Base-by-base conservation (phyloP, 2,888 invertebrate species). In the Thumatha senex region DNA sequence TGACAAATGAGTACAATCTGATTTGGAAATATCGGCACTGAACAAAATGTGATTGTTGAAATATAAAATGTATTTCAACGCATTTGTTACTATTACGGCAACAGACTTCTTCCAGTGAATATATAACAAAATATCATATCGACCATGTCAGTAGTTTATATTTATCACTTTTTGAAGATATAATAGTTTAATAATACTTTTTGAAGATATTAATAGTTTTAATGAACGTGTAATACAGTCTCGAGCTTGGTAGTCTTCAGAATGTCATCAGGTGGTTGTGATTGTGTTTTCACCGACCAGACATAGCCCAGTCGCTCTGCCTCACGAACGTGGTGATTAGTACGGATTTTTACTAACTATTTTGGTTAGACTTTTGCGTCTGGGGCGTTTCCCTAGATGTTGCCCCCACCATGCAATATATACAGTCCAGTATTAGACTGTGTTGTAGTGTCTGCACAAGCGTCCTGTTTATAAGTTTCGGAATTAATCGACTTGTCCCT, bases 401-500 rank as follows among this genome's bases (percentile, higher is more conserved):
- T 31, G 2, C 31, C 31, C 31, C 31, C n/a, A n/a, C 11, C 8
- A 31, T 8, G 31, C 31, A 31, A 8, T 11, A 31, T 11, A 18
- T 39, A 3, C 14, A 14, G 36, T 36, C 10, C 15, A 9, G 36
- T 14, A 36, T 10, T 9, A 9, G 10, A 9, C 36, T 13, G 14
- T 15, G 14, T 24, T 24, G 18, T 24, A 15, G 11, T 15, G 9
- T 36, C 33, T 29, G 39, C 24, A 15, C 24, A 33, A 39, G 18
- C 33, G 31, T 10, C 43, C 14, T n/a, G 11, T 41, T 29, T 29
- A 18, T 41, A 43, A 29, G 55, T 75, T 39, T 72, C 60, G 63
- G 58, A 56, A 58, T 50, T 54, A 47, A 65, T 12, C 70, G 81
- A 78, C 82, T 83, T 79, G 83, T 76, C 76, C 78, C 67, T 62